These are phyloP conservation scores for Erebia ligea DNA, from an alignment of 2,888 invertebrate genomes.

Conservation along the genomic window DNA sequence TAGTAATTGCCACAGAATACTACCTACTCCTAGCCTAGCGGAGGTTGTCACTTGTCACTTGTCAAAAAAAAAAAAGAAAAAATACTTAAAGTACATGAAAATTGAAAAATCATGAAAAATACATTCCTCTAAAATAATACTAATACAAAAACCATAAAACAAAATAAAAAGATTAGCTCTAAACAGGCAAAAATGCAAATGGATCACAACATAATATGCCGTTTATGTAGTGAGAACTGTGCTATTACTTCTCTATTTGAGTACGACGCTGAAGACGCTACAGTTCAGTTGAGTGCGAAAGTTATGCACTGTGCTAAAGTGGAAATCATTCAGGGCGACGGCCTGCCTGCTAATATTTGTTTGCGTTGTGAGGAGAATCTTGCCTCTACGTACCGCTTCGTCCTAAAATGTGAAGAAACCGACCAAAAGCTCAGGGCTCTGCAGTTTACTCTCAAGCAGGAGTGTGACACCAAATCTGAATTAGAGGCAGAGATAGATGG, in stretches of 20 bases:
- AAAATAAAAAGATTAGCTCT: too few species aligned
- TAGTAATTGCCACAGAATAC: too few species aligned
- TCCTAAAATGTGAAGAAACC: constrained; percentile 61
- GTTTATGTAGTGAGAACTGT: constrained; percentile 58
- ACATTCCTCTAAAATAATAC: too few species aligned
- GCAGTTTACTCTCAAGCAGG: constrained; percentile 26
- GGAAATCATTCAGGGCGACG: constrained; percentile 55
- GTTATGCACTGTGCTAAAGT: constrained; percentile 61
- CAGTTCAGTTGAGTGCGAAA: constrained; percentile 50
- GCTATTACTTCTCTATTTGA: constrained; percentile 55
- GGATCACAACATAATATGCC: constrained; percentile 55
- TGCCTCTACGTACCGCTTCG: constrained; percentile 55
- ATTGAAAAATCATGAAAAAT: too few species aligned
- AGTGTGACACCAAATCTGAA: constrained; percentile 2
- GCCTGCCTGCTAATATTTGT: constrained; percentile 60
- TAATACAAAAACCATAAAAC: too few species aligned
- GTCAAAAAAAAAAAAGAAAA: too few species aligned
- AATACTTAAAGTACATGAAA: too few species aligned
- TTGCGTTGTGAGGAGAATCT: constrained; percentile 55
- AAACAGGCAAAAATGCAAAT: constrained; percentile 40
- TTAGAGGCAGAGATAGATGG: not conserved
- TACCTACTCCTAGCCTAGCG: too few species aligned
- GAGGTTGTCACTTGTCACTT: too few species aligned
- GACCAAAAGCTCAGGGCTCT: constrained; percentile 55
- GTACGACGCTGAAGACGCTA: constrained; percentile 48